These are phyloP conservation scores for Callorhinus ursinus DNA, from an alignment of 2,113 vertebrate species.

Conservation along the genomic window DNA sequence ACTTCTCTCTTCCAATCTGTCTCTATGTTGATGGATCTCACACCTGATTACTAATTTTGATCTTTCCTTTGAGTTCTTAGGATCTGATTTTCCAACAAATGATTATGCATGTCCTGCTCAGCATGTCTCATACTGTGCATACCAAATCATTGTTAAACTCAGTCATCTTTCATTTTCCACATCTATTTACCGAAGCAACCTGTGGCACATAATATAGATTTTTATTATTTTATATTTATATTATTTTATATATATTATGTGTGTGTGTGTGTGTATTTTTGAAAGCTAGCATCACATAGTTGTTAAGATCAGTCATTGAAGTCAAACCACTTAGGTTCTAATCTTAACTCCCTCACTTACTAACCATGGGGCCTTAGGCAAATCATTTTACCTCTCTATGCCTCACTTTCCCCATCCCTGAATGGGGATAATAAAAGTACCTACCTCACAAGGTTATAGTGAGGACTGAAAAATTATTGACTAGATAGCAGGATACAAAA, in stretches of 20 bases:
- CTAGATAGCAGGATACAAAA: neutral
- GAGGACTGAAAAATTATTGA: neutral
- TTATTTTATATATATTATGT: neutral
- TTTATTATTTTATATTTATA: neutral
- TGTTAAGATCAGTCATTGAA: neutral
- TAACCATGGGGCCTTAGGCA: neutral
- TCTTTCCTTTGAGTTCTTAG: neutral
- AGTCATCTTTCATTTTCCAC: neutral
- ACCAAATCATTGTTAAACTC: neutral
- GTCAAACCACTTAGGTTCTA: neutral
- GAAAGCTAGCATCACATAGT: neutral
- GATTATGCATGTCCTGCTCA: neutral
- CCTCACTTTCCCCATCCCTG: neutral
- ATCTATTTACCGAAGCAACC: neutral
- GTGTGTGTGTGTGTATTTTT: too few species aligned
- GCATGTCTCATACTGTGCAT: neutral
- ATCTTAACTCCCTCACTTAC: neutral
- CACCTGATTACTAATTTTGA: neutral
- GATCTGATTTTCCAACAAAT: neutral
- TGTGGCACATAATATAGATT: neutral
- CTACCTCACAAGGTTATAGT: neutral
- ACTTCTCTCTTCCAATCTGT: neutral
- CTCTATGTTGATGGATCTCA: neutral
- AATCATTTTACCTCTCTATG: neutral
- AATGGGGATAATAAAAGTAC: neutral